These are phyloP conservation scores for Heliconius ismenius DNA, from an alignment of 2,888 invertebrate genomes.

Conservation along the genomic window DNA sequence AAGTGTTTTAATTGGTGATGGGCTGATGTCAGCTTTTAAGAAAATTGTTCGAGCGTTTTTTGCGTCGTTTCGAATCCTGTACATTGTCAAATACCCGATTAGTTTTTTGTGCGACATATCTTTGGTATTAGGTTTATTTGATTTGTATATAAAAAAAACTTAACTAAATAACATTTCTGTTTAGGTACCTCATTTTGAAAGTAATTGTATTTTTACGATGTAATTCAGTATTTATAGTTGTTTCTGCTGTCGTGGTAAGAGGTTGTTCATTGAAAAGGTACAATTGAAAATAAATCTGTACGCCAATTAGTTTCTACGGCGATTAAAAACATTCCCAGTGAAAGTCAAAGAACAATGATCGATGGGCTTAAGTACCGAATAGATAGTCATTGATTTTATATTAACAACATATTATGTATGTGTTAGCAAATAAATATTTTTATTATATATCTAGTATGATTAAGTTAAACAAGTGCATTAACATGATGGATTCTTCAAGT, in stretches of 20 bases:
- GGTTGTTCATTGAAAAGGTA: slow-evolving; percentile 24
- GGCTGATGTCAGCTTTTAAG: slow-evolving; percentile 44
- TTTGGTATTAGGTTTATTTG: slow-evolving; percentile 23
- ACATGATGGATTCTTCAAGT: no score
- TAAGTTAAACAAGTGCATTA: no score
- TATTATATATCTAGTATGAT: no score
- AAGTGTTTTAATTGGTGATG: slow-evolving; percentile 45
- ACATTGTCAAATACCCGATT: slow-evolving; percentile 33
- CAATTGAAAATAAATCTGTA: slow-evolving; percentile 38
- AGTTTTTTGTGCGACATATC: slow-evolving; percentile 17
- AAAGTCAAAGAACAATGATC: slow-evolving; percentile 38
- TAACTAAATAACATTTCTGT: slow-evolving; percentile 2
- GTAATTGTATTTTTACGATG: slow-evolving; percentile 22
- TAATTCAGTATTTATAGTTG: slow-evolving; percentile 4
- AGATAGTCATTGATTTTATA: slow-evolving; percentile 19
- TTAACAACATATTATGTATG: not conserved
- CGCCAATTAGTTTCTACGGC: slow-evolving; percentile 36
- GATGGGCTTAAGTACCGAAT: slow-evolving; percentile 27
- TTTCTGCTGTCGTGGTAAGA: slow-evolving; percentile 1
- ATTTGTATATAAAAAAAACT: slow-evolving; percentile 5
- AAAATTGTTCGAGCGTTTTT: slow-evolving; percentile 39
- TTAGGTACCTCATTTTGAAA: not conserved
- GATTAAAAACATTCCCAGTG: slow-evolving; percentile 29
- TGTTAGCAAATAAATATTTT: no score
- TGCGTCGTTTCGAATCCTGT: slow-evolving; percentile 24